Conservation (phyloP, 2,113 vertebrate species). For the Collichthys lucidus region DNA sequence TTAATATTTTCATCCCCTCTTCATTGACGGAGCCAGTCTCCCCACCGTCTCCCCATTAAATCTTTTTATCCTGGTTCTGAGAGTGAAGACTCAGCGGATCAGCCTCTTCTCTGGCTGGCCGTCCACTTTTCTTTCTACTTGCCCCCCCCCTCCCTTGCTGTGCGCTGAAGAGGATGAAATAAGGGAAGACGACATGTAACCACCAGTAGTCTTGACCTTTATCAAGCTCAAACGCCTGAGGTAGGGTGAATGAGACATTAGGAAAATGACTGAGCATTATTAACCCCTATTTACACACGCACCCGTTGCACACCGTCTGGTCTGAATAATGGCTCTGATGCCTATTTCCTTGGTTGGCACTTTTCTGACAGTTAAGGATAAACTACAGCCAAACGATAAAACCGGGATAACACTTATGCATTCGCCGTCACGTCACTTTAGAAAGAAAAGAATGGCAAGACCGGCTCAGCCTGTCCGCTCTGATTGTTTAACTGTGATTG, state of each 20-base stretch:
- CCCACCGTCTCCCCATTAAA: conserved; percentile 61
- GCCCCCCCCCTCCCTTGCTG: conserved; percentile 30
- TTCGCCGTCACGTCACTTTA: conserved; percentile 56
- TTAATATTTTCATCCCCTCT: conserved; percentile 69
- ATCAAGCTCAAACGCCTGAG: conserved; percentile 71
- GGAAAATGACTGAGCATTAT: conserved; percentile 79
- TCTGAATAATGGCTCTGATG: conserved; percentile 46
- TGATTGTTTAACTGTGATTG: conserved; percentile 72
- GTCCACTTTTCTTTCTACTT: conserved; percentile 45
- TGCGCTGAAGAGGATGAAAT: conserved; percentile 66
- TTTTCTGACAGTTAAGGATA: conserved; percentile 47
- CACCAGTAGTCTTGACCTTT: conserved; percentile 82
- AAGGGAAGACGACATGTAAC: conserved; percentile 70
- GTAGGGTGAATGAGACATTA: conserved; percentile 77
- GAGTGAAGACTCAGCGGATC: conserved; percentile 59
- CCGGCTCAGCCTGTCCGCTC: conserved; percentile 50
- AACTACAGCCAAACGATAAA: conserved; percentile 43
- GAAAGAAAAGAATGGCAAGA: conserved; percentile 53
- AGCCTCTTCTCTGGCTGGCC: conserved; percentile 43
- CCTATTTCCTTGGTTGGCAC: conserved; percentile 37
- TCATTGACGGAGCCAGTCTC: conserved; percentile 58
- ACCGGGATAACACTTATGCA: conserved; percentile 56
- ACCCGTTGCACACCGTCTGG: conserved; percentile 11
- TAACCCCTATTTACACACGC: conserved; percentile 63
- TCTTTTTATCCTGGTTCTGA: conserved; percentile 71